These are phyloP conservation scores for Alviniconcha marisindica DNA, from an alignment of 1,140 invertebrate species.

Conservation along the genomic window DNA sequence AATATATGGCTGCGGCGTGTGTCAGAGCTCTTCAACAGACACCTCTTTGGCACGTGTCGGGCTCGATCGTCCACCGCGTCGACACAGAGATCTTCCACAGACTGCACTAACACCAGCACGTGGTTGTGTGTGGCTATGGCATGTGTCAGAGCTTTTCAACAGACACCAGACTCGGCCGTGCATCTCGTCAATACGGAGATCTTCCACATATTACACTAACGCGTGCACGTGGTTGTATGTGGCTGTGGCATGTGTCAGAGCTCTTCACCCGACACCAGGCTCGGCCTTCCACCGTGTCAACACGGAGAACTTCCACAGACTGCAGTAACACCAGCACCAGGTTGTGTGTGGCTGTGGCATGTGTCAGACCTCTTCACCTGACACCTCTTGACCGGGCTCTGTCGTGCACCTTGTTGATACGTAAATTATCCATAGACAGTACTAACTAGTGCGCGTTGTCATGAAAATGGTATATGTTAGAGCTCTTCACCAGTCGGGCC, in stretches of 20 bases:
- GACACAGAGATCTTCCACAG: conserved; percentile 43
- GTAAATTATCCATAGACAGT: too few species aligned
- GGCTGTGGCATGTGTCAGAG: conserved; percentile 12
- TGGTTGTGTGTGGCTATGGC: too few species aligned
- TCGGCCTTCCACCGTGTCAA: conserved; percentile 39
- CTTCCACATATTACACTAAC: conserved; percentile 32
- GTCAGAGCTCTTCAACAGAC: conserved; percentile 46
- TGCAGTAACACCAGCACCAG: neutral
- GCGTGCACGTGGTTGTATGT: too few species aligned
- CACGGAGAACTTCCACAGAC: conserved; percentile 41
- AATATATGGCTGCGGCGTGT: too few species aligned
- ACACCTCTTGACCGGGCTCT: too few species aligned
- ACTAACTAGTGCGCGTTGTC: too few species aligned
- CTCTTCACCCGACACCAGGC: conserved; percentile 43
- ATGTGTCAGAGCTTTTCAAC: too few species aligned
- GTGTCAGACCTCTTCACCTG: too few species aligned
- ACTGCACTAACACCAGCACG: neutral
- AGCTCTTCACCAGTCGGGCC: too few species aligned
- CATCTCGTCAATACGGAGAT: conserved; percentile 43
- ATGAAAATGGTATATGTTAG: too few species aligned
- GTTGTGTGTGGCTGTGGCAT: too few species aligned
- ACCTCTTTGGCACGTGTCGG: conserved; percentile 45
- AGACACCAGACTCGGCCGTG: conserved; percentile 46
- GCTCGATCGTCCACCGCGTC: conserved; percentile 43
- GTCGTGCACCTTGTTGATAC: too few species aligned